Evolutionary conservation across 2,888 invertebrate genomes (phyloP).

Genomic region (Heterodera filipjevi): DNA sequence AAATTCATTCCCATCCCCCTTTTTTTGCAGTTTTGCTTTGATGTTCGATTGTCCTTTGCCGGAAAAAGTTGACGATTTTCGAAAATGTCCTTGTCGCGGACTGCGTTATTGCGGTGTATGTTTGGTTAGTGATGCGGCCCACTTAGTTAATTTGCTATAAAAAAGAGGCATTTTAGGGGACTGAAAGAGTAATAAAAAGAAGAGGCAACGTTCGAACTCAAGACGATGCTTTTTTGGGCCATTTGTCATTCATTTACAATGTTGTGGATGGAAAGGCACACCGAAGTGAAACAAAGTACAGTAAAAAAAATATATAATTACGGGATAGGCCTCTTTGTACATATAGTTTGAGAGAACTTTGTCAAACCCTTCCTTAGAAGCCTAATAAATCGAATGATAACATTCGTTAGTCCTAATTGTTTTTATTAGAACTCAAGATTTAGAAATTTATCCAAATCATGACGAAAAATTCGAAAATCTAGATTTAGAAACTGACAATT

Average conservation of each 20-base stretch:
- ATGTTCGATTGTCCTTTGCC: neutral
- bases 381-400: too few species aligned
- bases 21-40: conserved; percentile 1
- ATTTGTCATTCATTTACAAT: neutral
- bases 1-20: too few species aligned
- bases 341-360: too few species aligned
- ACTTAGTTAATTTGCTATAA: neutral
- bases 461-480: too few species aligned
- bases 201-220: neutral
- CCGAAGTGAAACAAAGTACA: neutral
- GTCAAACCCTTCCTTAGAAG: too few species aligned
- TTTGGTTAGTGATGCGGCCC: neutral
- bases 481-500: too few species aligned
- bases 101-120: neutral
- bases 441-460: too few species aligned
- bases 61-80: neutral
- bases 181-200: neutral
- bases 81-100: neutral
- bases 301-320: neutral
- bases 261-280: neutral
- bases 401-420: too few species aligned
- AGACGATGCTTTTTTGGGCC: neutral
- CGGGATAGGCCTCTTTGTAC: too few species aligned
- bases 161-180: neutral
- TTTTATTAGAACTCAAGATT: too few species aligned